Conservation (phyloP, 2,113 vertebrate species). For the Diadophis punctatus region DNA sequence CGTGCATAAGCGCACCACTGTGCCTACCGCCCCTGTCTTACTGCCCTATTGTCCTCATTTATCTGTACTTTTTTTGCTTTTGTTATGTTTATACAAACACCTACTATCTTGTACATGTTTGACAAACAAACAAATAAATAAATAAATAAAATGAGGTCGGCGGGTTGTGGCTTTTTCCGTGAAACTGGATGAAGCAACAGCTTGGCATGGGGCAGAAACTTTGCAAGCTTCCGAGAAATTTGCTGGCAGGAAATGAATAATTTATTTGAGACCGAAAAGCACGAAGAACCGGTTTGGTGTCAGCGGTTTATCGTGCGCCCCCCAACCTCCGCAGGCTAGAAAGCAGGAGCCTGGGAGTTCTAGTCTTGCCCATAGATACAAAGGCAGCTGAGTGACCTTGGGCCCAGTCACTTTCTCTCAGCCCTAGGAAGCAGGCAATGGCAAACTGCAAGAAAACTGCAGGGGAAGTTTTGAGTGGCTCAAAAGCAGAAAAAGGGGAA, state of each 20-base stretch:
- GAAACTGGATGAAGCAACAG: background rate
- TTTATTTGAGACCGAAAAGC: background rate
- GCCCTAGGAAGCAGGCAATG: background rate
- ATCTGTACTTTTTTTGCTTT: no score
- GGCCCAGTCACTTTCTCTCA: background rate
- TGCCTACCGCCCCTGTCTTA: no score
- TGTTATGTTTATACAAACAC: no score
- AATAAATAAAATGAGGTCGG: fast-evolving
- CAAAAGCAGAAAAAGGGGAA: background rate
- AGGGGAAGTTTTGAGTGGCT: background rate
- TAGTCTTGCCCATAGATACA: background rate
- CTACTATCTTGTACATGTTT: no score
- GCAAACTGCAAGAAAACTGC: background rate
- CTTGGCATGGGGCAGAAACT: background rate
- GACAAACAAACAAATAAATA: no score
- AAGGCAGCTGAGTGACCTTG: background rate
- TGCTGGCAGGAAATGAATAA: background rate
- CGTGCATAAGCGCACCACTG: no score
- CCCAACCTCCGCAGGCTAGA: background rate
- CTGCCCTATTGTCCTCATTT: no score
- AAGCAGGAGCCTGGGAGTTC: background rate
- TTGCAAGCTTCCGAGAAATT: background rate
- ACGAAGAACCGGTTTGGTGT: background rate
- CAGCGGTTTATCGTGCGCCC: background rate
- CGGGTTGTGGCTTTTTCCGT: background rate